A percentile compares a stretch with the other conserved stretches of the same genome.
These are phyloP conservation scores for Coleophora flavipennella DNA, from an alignment of 2,888 invertebrate species.

Conservation along the genomic window DNA sequence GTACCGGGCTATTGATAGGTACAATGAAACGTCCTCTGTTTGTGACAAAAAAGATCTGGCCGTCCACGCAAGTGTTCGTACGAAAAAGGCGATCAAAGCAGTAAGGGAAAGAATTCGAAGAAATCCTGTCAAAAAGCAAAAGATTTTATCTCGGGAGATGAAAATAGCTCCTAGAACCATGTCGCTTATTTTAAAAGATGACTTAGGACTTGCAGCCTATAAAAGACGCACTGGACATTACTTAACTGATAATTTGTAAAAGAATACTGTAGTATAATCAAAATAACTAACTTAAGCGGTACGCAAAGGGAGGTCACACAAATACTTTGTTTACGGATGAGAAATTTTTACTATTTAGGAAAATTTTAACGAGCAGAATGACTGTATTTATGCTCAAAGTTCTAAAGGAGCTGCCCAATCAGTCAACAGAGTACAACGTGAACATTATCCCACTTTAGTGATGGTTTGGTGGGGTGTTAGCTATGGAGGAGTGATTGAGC, in stretches of 20 bases:
- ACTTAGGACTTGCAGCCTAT: slow-evolving; percentile 11
- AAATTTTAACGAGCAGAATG: no score
- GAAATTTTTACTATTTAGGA: no score
- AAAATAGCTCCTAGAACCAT: slow-evolving; percentile 12
- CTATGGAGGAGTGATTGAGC: slow-evolving; percentile 8
- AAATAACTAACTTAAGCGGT: slow-evolving; percentile 8
- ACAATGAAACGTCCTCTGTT: slow-evolving; percentile 6
- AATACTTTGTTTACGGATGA: slow-evolving; percentile 4
- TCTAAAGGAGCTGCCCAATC: slow-evolving; percentile 13
- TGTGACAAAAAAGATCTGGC: slow-evolving; percentile 9
- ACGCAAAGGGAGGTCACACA: slow-evolving; percentile 7
- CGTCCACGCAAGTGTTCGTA: slow-evolving; percentile 10
- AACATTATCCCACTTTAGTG: slow-evolving; percentile 12
- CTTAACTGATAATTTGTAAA: slow-evolving; percentile 3
- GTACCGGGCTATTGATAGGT: slow-evolving; percentile 7
- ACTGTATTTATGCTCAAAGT: slow-evolving; percentile 10
- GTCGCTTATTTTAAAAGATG: slow-evolving; percentile 11
- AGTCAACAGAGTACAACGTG: slow-evolving; percentile 11
- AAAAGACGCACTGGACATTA: slow-evolving; percentile 5
- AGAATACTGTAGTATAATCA: slow-evolving; percentile 5
- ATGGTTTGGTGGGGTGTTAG: slow-evolving; percentile 13
- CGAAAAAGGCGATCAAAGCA: slow-evolving; percentile 11
- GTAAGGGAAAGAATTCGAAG: no score
- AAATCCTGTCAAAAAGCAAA: no score
- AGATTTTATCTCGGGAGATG: slow-evolving; percentile 12